Base-by-base conservation (phyloP, 1,140 invertebrate species). In the Drosophila athabasca region DNA sequence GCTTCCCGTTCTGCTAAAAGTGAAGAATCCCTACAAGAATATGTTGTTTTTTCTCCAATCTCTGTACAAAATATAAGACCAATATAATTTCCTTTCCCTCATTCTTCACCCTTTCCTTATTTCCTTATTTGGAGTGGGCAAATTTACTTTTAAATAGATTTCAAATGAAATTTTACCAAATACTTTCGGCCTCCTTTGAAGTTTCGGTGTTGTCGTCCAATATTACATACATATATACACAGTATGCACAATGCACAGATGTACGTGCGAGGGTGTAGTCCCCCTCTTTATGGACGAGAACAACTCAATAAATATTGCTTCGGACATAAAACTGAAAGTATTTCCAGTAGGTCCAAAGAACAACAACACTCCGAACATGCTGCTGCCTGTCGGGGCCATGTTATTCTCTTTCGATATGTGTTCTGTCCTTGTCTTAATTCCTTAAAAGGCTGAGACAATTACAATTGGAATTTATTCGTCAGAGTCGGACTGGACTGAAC, bases 271-370 rank as follows among this genome's bases (percentile, higher is more conserved):
- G 6, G 7, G 29, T 31, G 31, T 11, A 35, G 31, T 29, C 51
- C 35, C 46, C 62, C 60, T 51, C 46, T 51, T 45, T 19, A 52
- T 26, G 50, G 41, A 52, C 61, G 51, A 43, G 49, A 77, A 72
- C 67, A 67, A 46, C 62, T 81, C 44, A 59, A 73, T 81, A 68
- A 82, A 82, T 82, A 82, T 72, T 74, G 39, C 35, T 62, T 51
- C 57, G 46, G 39, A 71, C 59, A 81, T 74, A 78, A 77, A 81
- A 82, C 82, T 68, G 79, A 82, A 74, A 82, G 79, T 82, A 73
- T 55, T 62, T 51, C 61, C 64, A 19, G 17, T 19, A 15, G 52
- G 61, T 48, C 61, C 46, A 45, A 53, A 53, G 45, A 66, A 35
- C 55, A 71, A 70, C 71, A 70, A 24, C 13, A 50, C 50, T 58